These are phyloP conservation scores for Motacilla tschutschensis DNA, from an alignment of 2,113 vertebrate genomes.

Conservation along the genomic window DNA sequence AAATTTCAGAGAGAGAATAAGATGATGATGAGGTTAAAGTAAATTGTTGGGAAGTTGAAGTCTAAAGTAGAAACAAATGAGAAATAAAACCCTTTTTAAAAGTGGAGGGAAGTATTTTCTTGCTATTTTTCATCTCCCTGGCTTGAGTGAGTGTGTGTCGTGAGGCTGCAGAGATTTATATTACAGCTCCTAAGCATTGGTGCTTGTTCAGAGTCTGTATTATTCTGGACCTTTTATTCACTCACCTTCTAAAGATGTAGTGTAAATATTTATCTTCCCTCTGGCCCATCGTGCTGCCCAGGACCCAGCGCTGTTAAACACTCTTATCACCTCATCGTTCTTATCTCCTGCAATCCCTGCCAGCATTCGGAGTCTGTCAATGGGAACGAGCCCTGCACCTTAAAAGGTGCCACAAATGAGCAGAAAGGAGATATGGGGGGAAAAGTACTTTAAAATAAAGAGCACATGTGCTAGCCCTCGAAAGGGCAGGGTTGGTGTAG, in stretches of 20 bases:
- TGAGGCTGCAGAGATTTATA: constrained; percentile 50
- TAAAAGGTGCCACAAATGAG: not conserved
- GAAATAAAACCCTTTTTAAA: constrained; percentile 55
- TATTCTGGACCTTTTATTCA: constrained; percentile 49
- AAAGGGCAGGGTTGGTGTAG: not conserved
- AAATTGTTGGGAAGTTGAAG: constrained; percentile 31
- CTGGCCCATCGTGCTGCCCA: not conserved
- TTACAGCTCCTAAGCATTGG: constrained; percentile 14
- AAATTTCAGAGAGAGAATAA: constrained; percentile 1
- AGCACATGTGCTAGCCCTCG: accelerated
- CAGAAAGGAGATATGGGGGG: not conserved
- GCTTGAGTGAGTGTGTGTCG: constrained; percentile 29
- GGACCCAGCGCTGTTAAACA: constrained; percentile 20
- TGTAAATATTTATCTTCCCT: constrained; percentile 62
- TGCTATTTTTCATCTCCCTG: constrained; percentile 59
- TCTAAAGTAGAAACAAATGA: constrained; percentile 55
- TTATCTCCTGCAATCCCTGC: constrained; percentile 37
- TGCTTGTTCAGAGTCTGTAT: constrained; percentile 32
- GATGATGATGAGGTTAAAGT: constrained; percentile 31
- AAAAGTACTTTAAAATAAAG: not conserved
- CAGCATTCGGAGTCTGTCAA: not conserved
- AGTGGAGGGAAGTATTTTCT: constrained; percentile 44
- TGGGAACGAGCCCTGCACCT: not conserved
- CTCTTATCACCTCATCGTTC: constrained; percentile 46
- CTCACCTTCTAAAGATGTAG: constrained; percentile 37